These are phyloP conservation scores for Vimba vimba DNA, from an alignment of 2,113 vertebrate species.

Conservation along the genomic window DNA sequence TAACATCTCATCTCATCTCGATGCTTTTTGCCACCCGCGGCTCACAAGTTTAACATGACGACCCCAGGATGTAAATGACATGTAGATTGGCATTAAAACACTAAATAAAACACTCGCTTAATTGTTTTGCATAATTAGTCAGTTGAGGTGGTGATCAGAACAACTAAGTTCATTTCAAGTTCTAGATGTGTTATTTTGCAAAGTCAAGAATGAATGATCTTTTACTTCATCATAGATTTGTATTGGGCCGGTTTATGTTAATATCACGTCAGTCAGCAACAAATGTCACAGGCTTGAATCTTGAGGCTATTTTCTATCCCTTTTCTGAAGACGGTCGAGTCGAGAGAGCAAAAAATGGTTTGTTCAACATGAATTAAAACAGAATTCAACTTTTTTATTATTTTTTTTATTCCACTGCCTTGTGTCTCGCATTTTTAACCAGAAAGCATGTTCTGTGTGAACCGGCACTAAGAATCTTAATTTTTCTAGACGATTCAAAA, in stretches of 20 bases:
- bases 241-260: constrained; percentile 45
- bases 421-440: too few relatives aligned
- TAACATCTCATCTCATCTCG: not conserved
- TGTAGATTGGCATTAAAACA: not conserved
- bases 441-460: too few relatives aligned
- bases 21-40: constrained; percentile 39
- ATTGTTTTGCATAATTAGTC: not conserved
- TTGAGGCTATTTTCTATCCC: constrained; percentile 66
- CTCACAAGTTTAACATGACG: not conserved
- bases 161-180: not conserved
- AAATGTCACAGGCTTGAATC: constrained; percentile 69
- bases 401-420: too few relatives aligned
- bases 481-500: not conserved
- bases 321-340: not conserved
- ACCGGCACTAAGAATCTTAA: not conserved
- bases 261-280: constrained; percentile 48
- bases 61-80: not conserved
- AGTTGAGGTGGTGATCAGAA: not conserved
- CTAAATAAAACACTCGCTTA: too few relatives aligned
- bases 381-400: too few relatives aligned
- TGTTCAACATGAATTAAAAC: not conserved
- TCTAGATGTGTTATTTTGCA: not conserved
- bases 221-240: not conserved
- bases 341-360: not conserved
- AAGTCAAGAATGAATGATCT: not conserved